Percentiles rank a stretch among this genome's conserved stretches.
phyloP scores from a whole-genome alignment of 2,797 vertebrate genomes.

The Harpagifer antarcticus region DNA sequence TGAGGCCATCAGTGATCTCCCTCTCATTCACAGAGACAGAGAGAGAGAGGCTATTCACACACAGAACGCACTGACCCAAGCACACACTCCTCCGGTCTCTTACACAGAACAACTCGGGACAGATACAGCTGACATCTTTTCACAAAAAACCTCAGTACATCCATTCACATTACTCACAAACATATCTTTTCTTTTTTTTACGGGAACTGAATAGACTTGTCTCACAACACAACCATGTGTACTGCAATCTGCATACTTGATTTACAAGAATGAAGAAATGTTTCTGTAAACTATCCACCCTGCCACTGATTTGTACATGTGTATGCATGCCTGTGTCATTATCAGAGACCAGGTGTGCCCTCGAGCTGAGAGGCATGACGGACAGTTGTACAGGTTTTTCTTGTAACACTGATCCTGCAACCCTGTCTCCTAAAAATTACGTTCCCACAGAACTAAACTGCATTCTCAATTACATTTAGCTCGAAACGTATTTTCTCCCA shows the following conservation, averaged over 20 bases:
- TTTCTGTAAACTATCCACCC: not conserved
- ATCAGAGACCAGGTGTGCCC: constrained; percentile 35
- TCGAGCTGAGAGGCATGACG: constrained; percentile 22
- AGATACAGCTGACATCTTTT: constrained; percentile 51
- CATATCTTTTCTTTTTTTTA: constrained; percentile 32
- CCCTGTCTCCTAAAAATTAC: too few species aligned
- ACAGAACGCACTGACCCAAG: constrained; percentile 43
- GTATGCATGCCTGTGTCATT: constrained; percentile 29
- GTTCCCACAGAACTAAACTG: too few species aligned
- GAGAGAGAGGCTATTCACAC: constrained; percentile 44
- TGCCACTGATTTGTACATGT: constrained; percentile 30
- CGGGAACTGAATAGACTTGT: constrained; percentile 11
- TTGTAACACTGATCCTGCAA: not conserved
- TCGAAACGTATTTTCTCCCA: too few species aligned
- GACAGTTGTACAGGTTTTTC: constrained; percentile 14
- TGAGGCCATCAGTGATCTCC: constrained; percentile 54
- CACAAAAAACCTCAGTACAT: constrained; percentile 27
- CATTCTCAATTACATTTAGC: too few species aligned
- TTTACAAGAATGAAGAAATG: not conserved
- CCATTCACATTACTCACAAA: constrained; percentile 39
- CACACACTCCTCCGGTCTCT: constrained; percentile 36
- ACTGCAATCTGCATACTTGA: not conserved
- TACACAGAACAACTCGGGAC: constrained; percentile 49
- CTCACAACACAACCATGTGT: not conserved
- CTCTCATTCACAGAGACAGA: constrained; percentile 61